These are phyloP conservation scores for Ammodytes marinus DNA, from an alignment of 2,113 vertebrate genomes.

Conservation along the genomic window DNA sequence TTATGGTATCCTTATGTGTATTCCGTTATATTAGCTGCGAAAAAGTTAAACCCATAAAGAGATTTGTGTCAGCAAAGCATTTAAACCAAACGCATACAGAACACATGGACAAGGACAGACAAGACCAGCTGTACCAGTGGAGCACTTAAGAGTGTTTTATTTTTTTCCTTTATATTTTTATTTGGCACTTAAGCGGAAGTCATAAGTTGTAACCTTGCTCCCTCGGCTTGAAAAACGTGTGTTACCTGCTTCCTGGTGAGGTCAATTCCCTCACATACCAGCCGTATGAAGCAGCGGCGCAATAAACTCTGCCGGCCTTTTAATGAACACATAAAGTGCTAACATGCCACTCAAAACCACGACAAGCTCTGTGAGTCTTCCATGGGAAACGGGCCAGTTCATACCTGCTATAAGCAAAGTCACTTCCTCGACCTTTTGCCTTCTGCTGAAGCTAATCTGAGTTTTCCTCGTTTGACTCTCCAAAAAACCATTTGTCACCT, in stretches of 20 bases:
- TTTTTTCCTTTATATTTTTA: not conserved
- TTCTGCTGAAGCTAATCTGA: conserved; percentile 42
- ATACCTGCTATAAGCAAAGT: conserved; percentile 43
- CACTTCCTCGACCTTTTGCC: conserved; percentile 5
- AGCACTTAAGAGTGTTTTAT: conserved; percentile 4
- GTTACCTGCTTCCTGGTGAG: conserved; percentile 40
- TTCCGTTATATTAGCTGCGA: not conserved
- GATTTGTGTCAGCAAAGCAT: not conserved
- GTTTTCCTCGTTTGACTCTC: conserved; percentile 46
- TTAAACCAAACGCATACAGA: not conserved
- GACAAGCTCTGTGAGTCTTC: conserved; percentile 37
- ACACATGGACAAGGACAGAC: conserved; percentile 12
- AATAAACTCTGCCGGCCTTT: conserved; percentile 56
- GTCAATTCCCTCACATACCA: conserved; percentile 59
- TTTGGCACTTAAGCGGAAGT: conserved; percentile 43
- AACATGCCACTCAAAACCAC: conserved; percentile 63
- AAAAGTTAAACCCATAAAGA: conserved; percentile 8
- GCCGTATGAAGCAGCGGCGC: conserved; percentile 42
- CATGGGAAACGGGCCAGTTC: conserved; percentile 10
- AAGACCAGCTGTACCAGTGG: conserved; percentile 3
- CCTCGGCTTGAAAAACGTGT: conserved; percentile 27
- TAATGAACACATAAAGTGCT: conserved; percentile 62
- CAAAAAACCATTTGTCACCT: conserved; percentile 61
- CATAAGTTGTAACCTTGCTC: conserved; percentile 40
- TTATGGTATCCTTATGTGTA: not conserved